These are phyloP conservation scores for Agonopterix arenella DNA, from an alignment of 2,888 invertebrate genomes.

Conservation along the genomic window DNA sequence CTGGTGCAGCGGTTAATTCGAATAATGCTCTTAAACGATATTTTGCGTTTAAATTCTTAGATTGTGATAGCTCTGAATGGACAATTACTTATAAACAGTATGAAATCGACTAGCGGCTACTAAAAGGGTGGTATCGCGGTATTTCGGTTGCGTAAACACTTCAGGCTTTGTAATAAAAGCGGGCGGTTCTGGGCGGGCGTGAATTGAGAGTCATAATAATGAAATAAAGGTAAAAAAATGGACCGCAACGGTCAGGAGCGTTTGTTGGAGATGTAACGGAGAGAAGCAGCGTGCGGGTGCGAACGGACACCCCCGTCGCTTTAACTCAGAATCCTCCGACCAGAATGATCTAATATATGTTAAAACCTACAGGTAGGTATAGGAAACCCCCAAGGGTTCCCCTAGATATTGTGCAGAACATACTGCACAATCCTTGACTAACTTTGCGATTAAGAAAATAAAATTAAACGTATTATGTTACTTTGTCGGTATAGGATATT, in stretches of 20 bases:
- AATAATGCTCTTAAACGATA: constrained; percentile 21
- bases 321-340: too few relatives aligned
- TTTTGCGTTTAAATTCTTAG: constrained; percentile 12
- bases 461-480: too few relatives aligned
- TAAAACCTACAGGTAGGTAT: too few relatives aligned
- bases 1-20: constrained; percentile 30
- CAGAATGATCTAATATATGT: too few relatives aligned
- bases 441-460: too few relatives aligned
- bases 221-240: constrained; percentile 39
- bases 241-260: constrained; percentile 20
- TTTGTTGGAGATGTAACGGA: constrained; percentile 14
- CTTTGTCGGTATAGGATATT: too few relatives aligned
- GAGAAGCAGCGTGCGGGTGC: background rate
- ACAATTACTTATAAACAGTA: constrained; percentile 9
- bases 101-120: background rate
- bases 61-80: constrained; percentile 20
- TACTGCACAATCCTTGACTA: too few relatives aligned
- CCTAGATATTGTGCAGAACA: too few relatives aligned
- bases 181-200: constrained; percentile 29
- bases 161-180: constrained; percentile 28
- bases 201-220: constrained; percentile 35
- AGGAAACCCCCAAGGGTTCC: too few relatives aligned
- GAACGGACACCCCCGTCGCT: background rate
- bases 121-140: constrained; percentile 9
- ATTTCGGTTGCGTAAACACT: constrained; percentile 16